A percentile compares a stretch with the other conserved stretches of the same genome.
Conservation (phyloP, 2,797 vertebrate genomes). For the Manis javanica region DNA sequence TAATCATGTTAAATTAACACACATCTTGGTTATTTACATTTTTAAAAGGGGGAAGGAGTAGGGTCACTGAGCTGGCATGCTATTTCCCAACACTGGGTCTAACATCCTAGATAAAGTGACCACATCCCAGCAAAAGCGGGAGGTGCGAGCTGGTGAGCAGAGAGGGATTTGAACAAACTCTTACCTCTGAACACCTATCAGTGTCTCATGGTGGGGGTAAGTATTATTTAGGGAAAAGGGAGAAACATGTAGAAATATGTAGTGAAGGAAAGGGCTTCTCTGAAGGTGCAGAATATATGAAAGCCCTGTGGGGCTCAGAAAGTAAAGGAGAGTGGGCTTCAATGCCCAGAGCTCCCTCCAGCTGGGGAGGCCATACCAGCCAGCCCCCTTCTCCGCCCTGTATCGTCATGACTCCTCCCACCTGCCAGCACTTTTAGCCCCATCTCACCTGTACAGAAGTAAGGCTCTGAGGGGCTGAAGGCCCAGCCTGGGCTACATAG, state of each 20-base stretch:
- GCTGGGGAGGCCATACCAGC: too few relatives aligned
- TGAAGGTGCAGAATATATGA: neutral
- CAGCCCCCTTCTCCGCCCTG: neutral
- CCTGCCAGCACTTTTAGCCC: too few relatives aligned
- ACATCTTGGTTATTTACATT: neutral
- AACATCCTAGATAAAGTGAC: neutral
- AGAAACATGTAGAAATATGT: neutral
- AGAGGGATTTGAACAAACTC: neutral
- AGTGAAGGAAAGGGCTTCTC: neutral
- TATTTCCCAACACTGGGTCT: neutral
- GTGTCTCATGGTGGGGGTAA: neutral
- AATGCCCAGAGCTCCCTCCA: neutral
- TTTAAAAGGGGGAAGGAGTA: neutral
- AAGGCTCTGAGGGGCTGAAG: neutral
- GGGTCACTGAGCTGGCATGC: neutral
- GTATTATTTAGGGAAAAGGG: neutral
- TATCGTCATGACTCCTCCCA: neutral
- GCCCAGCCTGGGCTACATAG: neutral
- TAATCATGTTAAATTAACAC: neutral
- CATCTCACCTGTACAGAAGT: neutral
- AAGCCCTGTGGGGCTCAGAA: neutral
- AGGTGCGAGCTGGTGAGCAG: neutral
- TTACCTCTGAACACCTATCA: neutral
- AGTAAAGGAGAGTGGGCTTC: neutral
- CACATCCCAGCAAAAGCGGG: neutral